Evolutionary conservation across 2,797 vertebrate genomes (phyloP).

Genomic region (Phalloptychus januarius): DNA sequence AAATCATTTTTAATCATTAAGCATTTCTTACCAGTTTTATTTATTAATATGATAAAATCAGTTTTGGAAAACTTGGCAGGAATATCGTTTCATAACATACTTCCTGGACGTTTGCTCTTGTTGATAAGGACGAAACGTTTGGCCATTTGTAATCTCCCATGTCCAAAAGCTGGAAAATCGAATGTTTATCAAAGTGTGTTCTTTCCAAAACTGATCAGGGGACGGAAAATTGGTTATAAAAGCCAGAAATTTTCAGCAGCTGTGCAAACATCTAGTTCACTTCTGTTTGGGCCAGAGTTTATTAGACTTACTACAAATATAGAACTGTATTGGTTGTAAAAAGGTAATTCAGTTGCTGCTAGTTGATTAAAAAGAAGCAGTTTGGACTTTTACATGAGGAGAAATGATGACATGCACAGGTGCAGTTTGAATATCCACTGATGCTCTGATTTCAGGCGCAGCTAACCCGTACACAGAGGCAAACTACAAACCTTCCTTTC

Average conservation of each 20-base stretch:
- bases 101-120: background rate
- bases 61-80: background rate
- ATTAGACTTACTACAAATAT: background rate
- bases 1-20: background rate
- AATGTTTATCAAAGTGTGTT: background rate
- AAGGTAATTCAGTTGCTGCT: background rate
- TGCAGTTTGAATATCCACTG: background rate
- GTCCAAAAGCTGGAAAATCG: background rate
- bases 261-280: background rate
- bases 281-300: background rate
- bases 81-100: background rate
- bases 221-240: background rate
- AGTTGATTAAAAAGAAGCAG: background rate
- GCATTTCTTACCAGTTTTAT: background rate
- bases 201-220: background rate
- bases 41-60: background rate
- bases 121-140: background rate
- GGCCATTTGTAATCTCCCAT: background rate
- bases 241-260: conserved; percentile 10
- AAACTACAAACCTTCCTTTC: conserved; percentile 98
- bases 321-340: background rate
- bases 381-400: background rate
- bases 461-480: conserved; percentile 97
- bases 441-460: conserved; percentile 82
- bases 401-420: background rate